Evolutionary conservation across 2,113 vertebrate genomes (phyloP), one percentile per base, ranked within the genome.

Genomic region (Isichthys henryi): DNA sequence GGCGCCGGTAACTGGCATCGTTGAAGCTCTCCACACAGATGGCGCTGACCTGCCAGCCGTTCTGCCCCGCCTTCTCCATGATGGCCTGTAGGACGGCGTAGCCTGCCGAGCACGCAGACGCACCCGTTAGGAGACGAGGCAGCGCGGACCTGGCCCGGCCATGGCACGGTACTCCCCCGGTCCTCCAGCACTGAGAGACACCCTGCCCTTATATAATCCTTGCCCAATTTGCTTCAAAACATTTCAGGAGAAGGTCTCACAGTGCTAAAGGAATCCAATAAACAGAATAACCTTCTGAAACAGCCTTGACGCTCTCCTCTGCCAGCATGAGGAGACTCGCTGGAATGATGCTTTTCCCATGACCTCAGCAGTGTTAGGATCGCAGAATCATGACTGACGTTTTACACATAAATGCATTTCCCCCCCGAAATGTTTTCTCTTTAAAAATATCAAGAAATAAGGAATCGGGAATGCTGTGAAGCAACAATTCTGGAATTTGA

Each of bases 1-100:
- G 97, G 45, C 97, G 94, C 19, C 98, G 96, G 93, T 99, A 99
- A 31, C 97, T 98, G 80, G 97, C 97, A 91, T 99, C 98, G 5
- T 98, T 99, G 95, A 99, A 99, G 95, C 97, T 99, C 97, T 99
- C 98, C 96, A 99, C 98, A 90, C 98, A 99, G 95, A 99, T 99
- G 85, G 98, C 98, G 31, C 98, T 99, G 92, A 99, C 98, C 95
- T 99, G 97, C 98, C 98, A 99, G 94, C 97, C 98, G 88, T 99
- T 99, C 94, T 99, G 98, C 93, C 98, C 98, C 3, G 98, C 98
- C 96, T 97, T 97, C 96, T 99, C 98, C 98, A 99, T 99, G 93
- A 99, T 99, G 93, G 98, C 97, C 96, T 99, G 98, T 96, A 99
- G 97, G 96, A 99, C 98, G 88, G 98, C 98, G 92, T 99, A 99